Evolutionary conservation across 1,140 invertebrate genomes (phyloP).

Genomic region (Pseudomyrmex dendroicus): DNA sequence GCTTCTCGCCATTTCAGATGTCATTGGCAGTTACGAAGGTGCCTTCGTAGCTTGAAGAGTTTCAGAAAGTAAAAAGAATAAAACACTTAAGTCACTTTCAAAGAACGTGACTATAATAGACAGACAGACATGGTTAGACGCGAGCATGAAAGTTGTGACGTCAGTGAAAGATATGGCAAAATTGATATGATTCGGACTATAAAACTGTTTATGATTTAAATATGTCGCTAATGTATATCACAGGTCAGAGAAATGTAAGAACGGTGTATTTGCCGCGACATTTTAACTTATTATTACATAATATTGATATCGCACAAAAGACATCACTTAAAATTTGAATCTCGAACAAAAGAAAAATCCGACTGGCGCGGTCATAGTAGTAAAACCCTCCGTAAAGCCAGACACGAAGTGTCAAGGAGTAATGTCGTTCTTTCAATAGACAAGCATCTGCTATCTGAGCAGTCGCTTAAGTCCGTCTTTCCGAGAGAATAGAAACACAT

Average conservation of each 20-base stretch:
- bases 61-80: constrained; percentile 16
- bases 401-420: constrained; percentile 56
- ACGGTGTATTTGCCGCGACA: too few relatives aligned
- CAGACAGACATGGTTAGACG: constrained; percentile 18
- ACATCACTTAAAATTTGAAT: not conserved
- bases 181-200: constrained; percentile 23
- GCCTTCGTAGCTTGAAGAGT: not conserved
- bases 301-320: not conserved
- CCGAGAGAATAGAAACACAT: constrained; percentile 36
- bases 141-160: constrained; percentile 30
- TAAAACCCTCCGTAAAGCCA: constrained; percentile 76
- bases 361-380: constrained; percentile 55
- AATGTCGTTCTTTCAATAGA: constrained; percentile 60
- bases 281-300: too few relatives aligned
- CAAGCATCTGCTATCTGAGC: constrained; percentile 35
- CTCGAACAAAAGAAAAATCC: not conserved
- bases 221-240: not conserved
- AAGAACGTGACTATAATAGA: constrained; percentile 4
- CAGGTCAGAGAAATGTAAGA: too few relatives aligned
- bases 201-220: constrained; percentile 25
- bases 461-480: constrained; percentile 55
- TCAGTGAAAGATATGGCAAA: constrained; percentile 11
- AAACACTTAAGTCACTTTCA: constrained; percentile 14
- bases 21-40: not conserved
- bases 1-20: constrained; percentile 1